phyloP scores from a whole-genome alignment of 2,797 vertebrate genomes.

The Pseudochirops cupreus region DNA sequence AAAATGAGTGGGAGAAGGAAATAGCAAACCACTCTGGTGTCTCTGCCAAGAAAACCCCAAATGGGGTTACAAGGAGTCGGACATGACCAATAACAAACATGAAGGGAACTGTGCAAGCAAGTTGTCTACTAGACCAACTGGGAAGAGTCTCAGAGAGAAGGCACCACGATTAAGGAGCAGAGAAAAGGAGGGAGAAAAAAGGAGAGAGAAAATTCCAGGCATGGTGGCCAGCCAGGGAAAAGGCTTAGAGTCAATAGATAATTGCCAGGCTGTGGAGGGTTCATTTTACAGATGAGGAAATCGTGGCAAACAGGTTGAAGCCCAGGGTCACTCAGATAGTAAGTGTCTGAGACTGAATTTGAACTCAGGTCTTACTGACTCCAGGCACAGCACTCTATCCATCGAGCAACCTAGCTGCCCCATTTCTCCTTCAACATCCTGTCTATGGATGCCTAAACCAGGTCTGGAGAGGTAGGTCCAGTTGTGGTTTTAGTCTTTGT shows the following conservation, averaged over 20 bases:
- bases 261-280: neutral
- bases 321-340: too few relatives aligned
- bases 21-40: neutral
- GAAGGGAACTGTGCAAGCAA: neutral
- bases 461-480: neutral
- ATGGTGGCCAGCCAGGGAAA: too few relatives aligned
- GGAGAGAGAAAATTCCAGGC: neutral
- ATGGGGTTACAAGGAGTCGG: neutral
- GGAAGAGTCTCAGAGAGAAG: neutral
- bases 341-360: neutral
- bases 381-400: neutral
- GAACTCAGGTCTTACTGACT: neutral
- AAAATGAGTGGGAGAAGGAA: neutral
- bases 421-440: neutral
- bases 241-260: neutral
- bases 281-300: neutral
- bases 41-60: neutral
- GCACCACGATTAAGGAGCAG: neutral
- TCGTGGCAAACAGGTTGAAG: too few relatives aligned
- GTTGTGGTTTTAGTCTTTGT: neutral
- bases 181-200: neutral
- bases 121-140: neutral
- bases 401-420: neutral
- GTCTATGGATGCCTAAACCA: neutral
- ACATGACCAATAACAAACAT: rapidly evolving